Evolutionary conservation across 2,113 vertebrate species (phyloP).

Genomic region (Merops nubicus): DNA sequence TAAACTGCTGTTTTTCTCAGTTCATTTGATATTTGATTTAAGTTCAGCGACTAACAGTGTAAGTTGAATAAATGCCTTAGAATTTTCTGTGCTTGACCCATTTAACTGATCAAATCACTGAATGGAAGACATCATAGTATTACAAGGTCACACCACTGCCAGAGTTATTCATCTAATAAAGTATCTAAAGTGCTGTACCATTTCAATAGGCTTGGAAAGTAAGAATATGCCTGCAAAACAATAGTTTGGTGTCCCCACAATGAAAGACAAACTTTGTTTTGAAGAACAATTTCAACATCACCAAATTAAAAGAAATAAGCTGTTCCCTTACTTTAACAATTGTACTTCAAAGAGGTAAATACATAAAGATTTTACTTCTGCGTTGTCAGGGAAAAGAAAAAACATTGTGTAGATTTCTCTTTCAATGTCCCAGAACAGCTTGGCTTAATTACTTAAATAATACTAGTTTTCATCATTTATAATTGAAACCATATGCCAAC

Average conservation of each 20-base stretch:
- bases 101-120: slow-evolving; percentile 57
- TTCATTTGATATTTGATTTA: neutral
- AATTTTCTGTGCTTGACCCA: slow-evolving; percentile 45
- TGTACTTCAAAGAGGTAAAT: slow-evolving; percentile 65
- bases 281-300: slow-evolving; percentile 8
- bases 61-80: slow-evolving; percentile 64
- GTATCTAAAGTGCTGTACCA: slow-evolving; percentile 26
- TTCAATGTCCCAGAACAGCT: slow-evolving; percentile 70
- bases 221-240: slow-evolving; percentile 31
- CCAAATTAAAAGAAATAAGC: slow-evolving; percentile 59
- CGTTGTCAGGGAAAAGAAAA: slow-evolving; percentile 20
- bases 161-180: slow-evolving; percentile 59
- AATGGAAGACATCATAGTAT: slow-evolving; percentile 25
- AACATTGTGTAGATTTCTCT: neutral
- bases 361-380: slow-evolving; percentile 62
- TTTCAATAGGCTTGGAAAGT: slow-evolving; percentile 39
- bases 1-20: slow-evolving; percentile 31
- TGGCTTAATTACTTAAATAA: slow-evolving; percentile 79
- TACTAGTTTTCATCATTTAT: slow-evolving; percentile 32
- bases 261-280: slow-evolving; percentile 36
- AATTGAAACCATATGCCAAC: slow-evolving; percentile 54
- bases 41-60: slow-evolving; percentile 17
- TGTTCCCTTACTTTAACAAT: slow-evolving; percentile 56
- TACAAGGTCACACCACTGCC: slow-evolving; percentile 52
- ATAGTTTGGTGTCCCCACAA: neutral